Evolutionary conservation across 2,888 invertebrate genomes (phyloP).

Genomic region (Orchesella flavescens): DNA sequence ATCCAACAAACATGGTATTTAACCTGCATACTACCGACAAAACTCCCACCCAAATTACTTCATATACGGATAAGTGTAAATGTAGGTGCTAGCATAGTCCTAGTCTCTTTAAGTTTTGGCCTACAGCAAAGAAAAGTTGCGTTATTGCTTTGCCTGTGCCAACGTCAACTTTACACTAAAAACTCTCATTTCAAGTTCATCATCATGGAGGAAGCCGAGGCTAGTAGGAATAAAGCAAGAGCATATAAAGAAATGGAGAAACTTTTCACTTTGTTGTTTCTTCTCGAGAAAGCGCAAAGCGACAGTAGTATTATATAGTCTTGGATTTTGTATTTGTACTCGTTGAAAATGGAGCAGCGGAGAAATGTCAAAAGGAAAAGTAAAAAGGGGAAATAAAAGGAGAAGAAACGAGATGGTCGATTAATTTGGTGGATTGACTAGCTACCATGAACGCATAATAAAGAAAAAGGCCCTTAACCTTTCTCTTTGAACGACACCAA

Average conservation of each 20-base stretch:
- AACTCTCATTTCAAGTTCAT: conserved; percentile 7
- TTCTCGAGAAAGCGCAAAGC: conserved; percentile 22
- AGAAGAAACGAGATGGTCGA: conserved; percentile 44
- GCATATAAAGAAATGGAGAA: conserved; percentile 28
- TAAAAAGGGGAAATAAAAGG: conserved; percentile 22
- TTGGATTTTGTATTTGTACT: not conserved
- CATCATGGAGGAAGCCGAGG: not conserved
- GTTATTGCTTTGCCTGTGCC: not conserved
- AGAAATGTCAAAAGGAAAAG: conserved; percentile 50
- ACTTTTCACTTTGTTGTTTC: conserved; percentile 52
- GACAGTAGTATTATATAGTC: too few species aligned
- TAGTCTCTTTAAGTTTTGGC: not conserved
- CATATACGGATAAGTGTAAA: too few species aligned
- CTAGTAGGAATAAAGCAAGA: too few species aligned
- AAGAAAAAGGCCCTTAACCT: conserved; percentile 36
- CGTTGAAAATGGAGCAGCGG: not conserved
- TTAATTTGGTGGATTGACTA: conserved; percentile 39
- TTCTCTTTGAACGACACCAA: conserved; percentile 27
- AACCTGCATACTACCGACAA: too few species aligned
- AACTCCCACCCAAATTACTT: too few species aligned
- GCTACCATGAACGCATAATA: not conserved
- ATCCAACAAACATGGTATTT: too few species aligned
- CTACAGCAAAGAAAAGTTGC: not conserved
- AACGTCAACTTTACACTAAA: not conserved
- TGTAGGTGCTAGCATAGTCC: too few species aligned